Evolutionary conservation across 2,113 vertebrate species (phyloP).

Genomic region (Cavia porcellus): DNA sequence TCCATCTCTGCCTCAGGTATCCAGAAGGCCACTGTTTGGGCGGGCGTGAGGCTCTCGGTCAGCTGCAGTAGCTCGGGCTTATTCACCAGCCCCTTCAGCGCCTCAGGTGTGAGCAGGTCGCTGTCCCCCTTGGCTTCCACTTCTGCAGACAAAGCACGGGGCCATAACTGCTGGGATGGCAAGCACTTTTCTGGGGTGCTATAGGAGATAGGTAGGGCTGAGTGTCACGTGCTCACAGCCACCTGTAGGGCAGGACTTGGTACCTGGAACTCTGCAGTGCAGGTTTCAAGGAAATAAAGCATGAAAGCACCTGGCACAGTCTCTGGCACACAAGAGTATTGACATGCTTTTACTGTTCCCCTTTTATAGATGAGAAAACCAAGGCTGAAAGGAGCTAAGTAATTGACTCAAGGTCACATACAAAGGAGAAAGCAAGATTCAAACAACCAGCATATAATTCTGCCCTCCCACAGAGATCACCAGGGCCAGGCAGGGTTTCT

Average conservation of each 20-base stretch:
- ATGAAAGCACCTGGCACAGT: background rate
- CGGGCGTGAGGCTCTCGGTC: conserved; percentile 86
- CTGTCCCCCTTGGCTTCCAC: conserved; percentile 91
- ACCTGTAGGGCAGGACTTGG: background rate
- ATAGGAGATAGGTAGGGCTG: background rate
- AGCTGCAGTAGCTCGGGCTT: conserved; percentile 89
- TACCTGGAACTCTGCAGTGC: background rate
- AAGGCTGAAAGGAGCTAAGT: background rate
- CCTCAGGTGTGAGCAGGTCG: conserved; percentile 87
- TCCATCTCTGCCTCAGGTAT: conserved; percentile 91
- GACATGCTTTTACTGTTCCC: background rate
- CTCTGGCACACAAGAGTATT: background rate
- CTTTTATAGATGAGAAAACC: background rate
- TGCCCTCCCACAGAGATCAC: background rate
- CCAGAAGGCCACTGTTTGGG: conserved; percentile 91
- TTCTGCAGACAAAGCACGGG: conserved; percentile 83
- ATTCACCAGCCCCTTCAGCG: conserved; percentile 87
- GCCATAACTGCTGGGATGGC: background rate
- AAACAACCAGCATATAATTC: background rate
- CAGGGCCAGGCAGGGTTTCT: background rate
- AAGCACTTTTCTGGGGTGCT: background rate
- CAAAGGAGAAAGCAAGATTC: background rate
- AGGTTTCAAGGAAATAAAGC: background rate
- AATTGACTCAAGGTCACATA: background rate
- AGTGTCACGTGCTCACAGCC: background rate